Evolutionary conservation across 2,113 vertebrate species (phyloP).

Genomic region (Machaerirhynchus nigripectus): DNA sequence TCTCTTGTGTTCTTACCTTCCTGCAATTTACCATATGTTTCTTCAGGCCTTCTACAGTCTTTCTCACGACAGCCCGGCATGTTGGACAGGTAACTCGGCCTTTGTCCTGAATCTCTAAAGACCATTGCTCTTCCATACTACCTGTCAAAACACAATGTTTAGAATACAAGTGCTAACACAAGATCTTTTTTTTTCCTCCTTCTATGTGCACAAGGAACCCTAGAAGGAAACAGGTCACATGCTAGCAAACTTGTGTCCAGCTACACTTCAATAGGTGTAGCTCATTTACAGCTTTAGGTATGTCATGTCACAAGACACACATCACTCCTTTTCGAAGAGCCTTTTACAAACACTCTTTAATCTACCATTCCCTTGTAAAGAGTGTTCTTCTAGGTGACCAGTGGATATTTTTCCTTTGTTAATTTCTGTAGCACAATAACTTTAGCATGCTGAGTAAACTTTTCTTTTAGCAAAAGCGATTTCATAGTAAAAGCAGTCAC

Average conservation of each 20-base stretch:
- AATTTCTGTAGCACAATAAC: background rate
- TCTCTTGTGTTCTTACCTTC: slow-evolving; percentile 69
- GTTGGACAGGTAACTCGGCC: slow-evolving; percentile 89
- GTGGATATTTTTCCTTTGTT: background rate
- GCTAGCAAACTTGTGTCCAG: background rate
- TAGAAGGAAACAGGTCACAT: background rate
- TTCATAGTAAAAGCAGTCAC: background rate
- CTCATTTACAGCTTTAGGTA: background rate
- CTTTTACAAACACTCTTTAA: background rate
- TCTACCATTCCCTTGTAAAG: background rate
- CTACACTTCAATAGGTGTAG: background rate
- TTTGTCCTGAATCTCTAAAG: slow-evolving; percentile 90
- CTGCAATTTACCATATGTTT: slow-evolving; percentile 92
- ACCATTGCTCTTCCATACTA: slow-evolving; percentile 89
- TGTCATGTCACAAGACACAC: background rate
- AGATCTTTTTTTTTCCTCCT: background rate
- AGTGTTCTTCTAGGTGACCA: background rate
- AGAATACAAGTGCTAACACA: background rate
- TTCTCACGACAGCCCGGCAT: slow-evolving; percentile 90
- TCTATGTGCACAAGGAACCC: fast-evolving
- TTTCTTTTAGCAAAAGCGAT: background rate
- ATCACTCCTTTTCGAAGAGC: background rate
- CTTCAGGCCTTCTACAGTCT: slow-evolving; percentile 94
- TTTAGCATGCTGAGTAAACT: background rate
- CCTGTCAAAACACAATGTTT: slow-evolving; percentile 71